Evolutionary conservation across 2,888 invertebrate species (phyloP), one percentile per base, ranked within the genome.

Genomic region (Liodrosophila aerea): DNA sequence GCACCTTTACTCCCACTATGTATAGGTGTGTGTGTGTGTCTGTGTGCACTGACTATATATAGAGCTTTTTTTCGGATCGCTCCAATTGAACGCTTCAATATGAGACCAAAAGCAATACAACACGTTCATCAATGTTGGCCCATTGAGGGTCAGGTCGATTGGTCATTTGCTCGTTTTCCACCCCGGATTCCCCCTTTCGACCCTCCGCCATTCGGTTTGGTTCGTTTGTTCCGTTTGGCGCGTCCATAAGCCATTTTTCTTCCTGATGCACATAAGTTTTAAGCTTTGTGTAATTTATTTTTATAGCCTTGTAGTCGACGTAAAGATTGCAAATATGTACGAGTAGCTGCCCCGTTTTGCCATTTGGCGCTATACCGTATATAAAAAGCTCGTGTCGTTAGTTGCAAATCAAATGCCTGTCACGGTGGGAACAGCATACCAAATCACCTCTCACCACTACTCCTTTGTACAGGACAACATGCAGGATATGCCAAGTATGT

Each of bases 181-280:
- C 43, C 15, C 43, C 16, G 33, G 22, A 36, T 53, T 43, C 45
- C 43, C 31, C 18, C 39, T 53, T n/a, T 7, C n/a, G 3, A 5
- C 12, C 36, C 30, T 27, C n/a, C 31, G 45, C 49, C 47, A 60
- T 56, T 52, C 56, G 44, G 44, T 39, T 50, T 53, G 8, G 40
- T 37, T 64, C 61, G 68, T 53, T 54, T 69, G 70, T 58, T 73
- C 70, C 74, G 70, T 53, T 70, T 12, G 34, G 77, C 82, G 69
- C 78, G 78, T 85, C 78, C 69, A 85, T 78, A 81, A 82, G 78
- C 85, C 72, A 78, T 78, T 85, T 85, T 85, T 85, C 85, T 85
- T 84, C 49, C 63, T 16, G 71, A 57, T 77, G 75, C 85, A 84
- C 85, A 82, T 78, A 78, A 82, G 72, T 78, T 78, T 78, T 85